These are phyloP conservation scores for Cottus gobio DNA, from an alignment of 2,113 vertebrate genomes.

Conservation along the genomic window DNA sequence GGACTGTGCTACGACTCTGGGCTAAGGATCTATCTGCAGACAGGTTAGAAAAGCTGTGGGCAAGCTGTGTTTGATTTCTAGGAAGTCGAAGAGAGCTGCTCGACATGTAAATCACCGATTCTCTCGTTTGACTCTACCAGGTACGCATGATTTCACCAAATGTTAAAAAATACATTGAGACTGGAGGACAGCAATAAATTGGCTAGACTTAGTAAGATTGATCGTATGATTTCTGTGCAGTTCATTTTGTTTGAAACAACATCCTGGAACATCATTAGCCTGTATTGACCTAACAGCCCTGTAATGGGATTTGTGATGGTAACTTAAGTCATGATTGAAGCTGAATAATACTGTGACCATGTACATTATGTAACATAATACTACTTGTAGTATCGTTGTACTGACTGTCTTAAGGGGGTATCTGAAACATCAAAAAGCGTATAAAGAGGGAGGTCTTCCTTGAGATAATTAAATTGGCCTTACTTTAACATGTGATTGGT, in stretches of 20 bases:
- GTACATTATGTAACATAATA: not conserved
- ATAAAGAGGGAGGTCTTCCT: not conserved
- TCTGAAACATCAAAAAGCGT: not conserved
- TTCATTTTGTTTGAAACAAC: not conserved
- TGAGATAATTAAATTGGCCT: not conserved
- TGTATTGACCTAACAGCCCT: conserved; percentile 3
- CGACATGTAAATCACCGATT: not conserved
- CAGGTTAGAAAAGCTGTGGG: not conserved
- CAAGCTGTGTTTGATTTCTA: not conserved
- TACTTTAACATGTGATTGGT: not conserved
- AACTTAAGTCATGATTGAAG: not conserved
- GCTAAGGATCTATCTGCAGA: not conserved
- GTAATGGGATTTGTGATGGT: not conserved
- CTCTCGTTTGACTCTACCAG: not conserved
- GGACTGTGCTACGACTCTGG: not conserved
- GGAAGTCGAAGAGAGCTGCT: not conserved
- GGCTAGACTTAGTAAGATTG: not conserved
- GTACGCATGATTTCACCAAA: not conserved
- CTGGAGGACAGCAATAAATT: not conserved
- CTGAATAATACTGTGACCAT: not conserved
- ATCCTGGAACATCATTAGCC: conserved; percentile 17
- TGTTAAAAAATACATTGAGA: not conserved
- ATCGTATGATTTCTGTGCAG: not conserved
- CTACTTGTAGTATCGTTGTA: not conserved
- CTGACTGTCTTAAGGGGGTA: not conserved